Base-by-base conservation (phyloP, 2,888 invertebrate genomes). In the Escarpia spicata region DNA sequence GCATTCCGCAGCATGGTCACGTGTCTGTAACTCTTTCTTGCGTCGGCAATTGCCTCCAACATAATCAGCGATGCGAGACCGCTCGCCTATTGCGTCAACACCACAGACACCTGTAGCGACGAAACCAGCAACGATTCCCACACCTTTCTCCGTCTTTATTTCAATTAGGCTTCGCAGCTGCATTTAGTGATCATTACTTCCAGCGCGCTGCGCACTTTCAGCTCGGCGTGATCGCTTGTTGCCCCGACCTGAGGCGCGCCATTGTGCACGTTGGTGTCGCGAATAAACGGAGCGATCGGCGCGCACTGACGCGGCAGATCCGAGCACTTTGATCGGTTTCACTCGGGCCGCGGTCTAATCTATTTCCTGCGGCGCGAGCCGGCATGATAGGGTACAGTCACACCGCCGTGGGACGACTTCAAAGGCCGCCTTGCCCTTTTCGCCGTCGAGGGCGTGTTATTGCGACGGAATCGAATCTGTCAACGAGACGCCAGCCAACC, bases 381-480 rank as follows among this genome's bases (percentile, higher is more conserved):
- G 75, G 19, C 75, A 75, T 75, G 75, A 75, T 75, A 75, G 75
- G 75, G 75, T 75, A 75, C 19, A 26, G 75, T n/a, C 75, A 26
- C 26, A 3, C 19, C 26, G 75, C 75, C 75, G 75, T 6, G 75
- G 75, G 75, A 75, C 75, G n/a, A 75, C 75, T 75, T 75, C 75
- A 75, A 75, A 75, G 75, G 75, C 75, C 75, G 75, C 75, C 75
- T 75, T 75, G 75, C 26, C 26, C 75, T 75, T 75, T 75, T 75
- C 75, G 75, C 75, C 26, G 75, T 15, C 19, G 75, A 75, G 26
- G 75, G 75, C 75, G 75, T 75, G 75, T 75, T 75, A 75, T 75
- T 75, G 75, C 75, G 75, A 26, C 75, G 75, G 75, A 75, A 75
- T 75, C 75, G 75, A 75, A 75, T 75, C 75, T 75, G 75, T 75